Evolutionary conservation across 2,888 invertebrate genomes (phyloP).

Genomic region (Trachelus troglodyta): DNA sequence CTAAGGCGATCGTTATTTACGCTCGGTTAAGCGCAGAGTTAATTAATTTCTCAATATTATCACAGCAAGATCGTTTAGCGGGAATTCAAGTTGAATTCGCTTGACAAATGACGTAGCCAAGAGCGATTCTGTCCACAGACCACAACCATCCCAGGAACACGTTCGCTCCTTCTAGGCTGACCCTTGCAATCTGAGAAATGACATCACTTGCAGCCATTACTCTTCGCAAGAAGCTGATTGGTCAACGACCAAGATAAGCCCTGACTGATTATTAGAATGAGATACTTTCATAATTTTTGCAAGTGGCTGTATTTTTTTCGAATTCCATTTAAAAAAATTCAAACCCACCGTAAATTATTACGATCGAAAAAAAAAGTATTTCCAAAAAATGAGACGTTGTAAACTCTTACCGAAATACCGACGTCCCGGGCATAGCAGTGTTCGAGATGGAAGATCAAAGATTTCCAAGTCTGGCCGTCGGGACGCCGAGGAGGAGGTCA

Average conservation of each 20-base stretch:
- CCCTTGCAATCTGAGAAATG: not conserved
- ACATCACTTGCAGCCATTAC: not conserved
- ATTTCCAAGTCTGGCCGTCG: not conserved
- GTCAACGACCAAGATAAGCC: not conserved
- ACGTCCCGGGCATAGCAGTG: not conserved
- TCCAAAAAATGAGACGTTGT: not conserved
- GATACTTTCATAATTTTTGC: not conserved
- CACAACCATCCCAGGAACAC: not conserved
- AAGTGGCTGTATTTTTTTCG: not conserved
- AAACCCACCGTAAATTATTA: not conserved
- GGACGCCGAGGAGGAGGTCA: not conserved
- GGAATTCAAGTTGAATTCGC: not conserved
- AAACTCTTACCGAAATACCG: not conserved
- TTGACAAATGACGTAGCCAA: not conserved
- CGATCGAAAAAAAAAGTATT: not conserved
- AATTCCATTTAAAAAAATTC: not conserved
- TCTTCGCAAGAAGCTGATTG: not conserved
- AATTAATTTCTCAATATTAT: not conserved
- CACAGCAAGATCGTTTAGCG: not conserved
- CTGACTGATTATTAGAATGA: not conserved
- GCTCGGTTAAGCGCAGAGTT: not conserved
- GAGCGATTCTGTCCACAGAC: not conserved
- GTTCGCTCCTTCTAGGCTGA: not conserved
- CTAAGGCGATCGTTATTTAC: not conserved
- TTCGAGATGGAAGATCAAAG: not conserved